These are phyloP conservation scores for Hippolais icterina DNA, from an alignment of 2,113 vertebrate species.

Conservation along the genomic window DNA sequence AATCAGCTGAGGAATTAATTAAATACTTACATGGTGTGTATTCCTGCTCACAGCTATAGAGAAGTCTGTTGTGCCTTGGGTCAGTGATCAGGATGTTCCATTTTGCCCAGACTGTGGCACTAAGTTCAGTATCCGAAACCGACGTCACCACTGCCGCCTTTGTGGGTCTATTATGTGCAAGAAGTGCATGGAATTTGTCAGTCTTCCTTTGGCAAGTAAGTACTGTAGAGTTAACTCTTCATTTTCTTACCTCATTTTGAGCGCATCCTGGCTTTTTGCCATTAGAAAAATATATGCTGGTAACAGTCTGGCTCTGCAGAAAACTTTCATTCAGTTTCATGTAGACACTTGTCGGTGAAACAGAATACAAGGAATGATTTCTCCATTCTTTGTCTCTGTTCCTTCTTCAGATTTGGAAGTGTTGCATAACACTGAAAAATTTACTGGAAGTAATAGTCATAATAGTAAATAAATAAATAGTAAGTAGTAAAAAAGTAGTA, in stretches of 20 bases:
- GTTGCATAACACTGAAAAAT: neutral
- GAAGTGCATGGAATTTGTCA: constrained; percentile 90
- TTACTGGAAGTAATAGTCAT: neutral
- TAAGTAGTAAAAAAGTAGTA: neutral
- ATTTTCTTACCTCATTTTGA: neutral
- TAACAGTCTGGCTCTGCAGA: neutral
- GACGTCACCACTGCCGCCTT: constrained; percentile 96
- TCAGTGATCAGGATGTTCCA: constrained; percentile 93
- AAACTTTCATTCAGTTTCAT: neutral
- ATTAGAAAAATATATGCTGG: neutral
- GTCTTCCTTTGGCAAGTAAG: constrained; percentile 88
- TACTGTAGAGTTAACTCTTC: neutral
- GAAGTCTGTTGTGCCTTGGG: constrained; percentile 95
- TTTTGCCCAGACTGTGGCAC: constrained; percentile 96
- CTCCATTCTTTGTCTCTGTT: neutral
- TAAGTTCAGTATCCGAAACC: constrained; percentile 91
- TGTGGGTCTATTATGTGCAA: constrained; percentile 98
- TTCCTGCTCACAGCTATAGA: constrained; percentile 82
- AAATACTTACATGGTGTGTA: neutral
- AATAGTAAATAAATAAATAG: neutral
- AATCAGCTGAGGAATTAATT: neutral
- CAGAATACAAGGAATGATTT: neutral
- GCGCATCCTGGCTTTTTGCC: neutral
- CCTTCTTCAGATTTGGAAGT: neutral
- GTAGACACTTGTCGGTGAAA: neutral